Conservation (phyloP, 30 jellyfish, hydroid and myxozoan species). For the Aurelia sp. region DNA sequence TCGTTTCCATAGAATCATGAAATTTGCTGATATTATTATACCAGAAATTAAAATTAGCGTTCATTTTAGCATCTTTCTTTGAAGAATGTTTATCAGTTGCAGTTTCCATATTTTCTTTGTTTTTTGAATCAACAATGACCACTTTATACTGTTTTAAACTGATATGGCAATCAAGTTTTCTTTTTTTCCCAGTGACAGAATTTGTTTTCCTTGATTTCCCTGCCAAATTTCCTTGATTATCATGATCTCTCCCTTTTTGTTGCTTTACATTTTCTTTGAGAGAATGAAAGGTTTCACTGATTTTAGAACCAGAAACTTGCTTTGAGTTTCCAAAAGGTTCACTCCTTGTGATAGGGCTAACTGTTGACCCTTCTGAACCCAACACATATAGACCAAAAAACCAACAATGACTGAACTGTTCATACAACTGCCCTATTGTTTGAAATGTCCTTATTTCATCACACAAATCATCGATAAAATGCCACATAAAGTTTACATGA, state of each 20-base stretch:
- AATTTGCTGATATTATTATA: slow-evolving; percentile 1
- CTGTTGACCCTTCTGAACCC: slow-evolving; percentile 14
- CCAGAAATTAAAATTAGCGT: background rate
- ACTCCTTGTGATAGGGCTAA: background rate
- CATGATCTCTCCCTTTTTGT: background rate
- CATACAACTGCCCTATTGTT: no score
- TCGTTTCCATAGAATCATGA: background rate
- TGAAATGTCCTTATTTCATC: slow-evolving; percentile 4
- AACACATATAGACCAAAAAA: slow-evolving; percentile 13
- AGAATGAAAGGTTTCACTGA: background rate
- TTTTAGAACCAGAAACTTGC: slow-evolving; percentile 3
- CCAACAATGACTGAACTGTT: slow-evolving; percentile 15
- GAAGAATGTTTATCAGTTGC: slow-evolving; percentile 1
- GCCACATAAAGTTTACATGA: slow-evolving; percentile 8
- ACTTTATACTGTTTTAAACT: background rate
- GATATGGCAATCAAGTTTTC: background rate
- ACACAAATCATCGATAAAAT: slow-evolving; percentile 3
- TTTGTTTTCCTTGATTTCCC: background rate
- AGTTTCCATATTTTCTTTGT: background rate
- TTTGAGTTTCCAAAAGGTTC: background rate
- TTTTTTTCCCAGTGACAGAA: slow-evolving; percentile 10
- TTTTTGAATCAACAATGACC: background rate
- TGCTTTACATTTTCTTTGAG: slow-evolving; percentile 6
- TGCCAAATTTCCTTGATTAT: slow-evolving; percentile 10
- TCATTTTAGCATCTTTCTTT: slow-evolving; percentile 5